Base-by-base conservation (phyloP, 2,113 vertebrate genomes). In the Petrocephalus zakoni region DNA sequence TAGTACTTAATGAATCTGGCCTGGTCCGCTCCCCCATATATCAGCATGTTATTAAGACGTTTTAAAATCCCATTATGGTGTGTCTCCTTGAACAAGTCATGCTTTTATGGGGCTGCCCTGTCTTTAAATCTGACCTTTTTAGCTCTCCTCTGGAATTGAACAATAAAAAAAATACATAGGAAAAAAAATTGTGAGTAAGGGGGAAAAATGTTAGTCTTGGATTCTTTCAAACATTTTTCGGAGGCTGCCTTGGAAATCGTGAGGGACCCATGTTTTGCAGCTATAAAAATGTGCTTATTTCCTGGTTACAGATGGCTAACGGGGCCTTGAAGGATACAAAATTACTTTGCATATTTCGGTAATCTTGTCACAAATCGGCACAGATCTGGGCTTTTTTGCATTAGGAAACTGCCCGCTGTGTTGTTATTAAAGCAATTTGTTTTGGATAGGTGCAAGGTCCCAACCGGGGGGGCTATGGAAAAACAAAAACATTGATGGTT, bases 21-120 rank as follows among this genome's bases (percentile, higher is more conserved):
- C 92, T 89, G 91, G 93, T 92, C 90, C 92, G 93, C 93, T 94
- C 93, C 92, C 92, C 93, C 95, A 95, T 96, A 96, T 96, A 95
- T 96, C 95, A 96, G 95, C 95, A 95, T 96, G 94, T 96, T 96
- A 96, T 96, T 96, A 96, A 96, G 95, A 95, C 95, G 90, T 95
- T 96, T 96, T 96, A 95, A 96, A 96, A 96, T 95, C 95, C 95
- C 95, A 96, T 96, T 96, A 96, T 95, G 93, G 94, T 95, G 95
- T 95, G 95, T 96, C 96, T 96, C 95, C 96, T 96, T 96, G 96
- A 96, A 96, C 94, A 94, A 95, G 94, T 94, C 95, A 95, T 92
- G 94, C 94, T 95, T 96, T 96, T 96, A 96, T 96, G 94, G 93
- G 92, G 92, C 93, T 94, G 94, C 93, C 94, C 94, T 95, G 94